phyloP scores from a whole-genome alignment of 53 echinoderm and acorn worm species.

The Paelopatides confundens region DNA sequence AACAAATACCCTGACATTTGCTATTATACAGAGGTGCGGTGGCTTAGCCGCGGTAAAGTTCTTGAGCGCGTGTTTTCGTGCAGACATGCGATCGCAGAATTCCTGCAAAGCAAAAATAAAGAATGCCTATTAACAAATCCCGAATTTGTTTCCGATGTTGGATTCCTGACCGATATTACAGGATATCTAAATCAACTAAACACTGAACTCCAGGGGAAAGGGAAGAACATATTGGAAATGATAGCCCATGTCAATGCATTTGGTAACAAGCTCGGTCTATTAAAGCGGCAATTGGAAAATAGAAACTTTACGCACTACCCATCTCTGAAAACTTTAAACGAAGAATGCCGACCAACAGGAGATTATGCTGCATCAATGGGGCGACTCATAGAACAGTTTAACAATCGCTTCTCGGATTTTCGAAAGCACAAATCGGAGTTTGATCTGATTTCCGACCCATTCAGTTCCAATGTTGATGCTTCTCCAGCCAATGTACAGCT shows the following conservation, averaged over 20 bases:
- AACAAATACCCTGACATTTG: constrained; percentile 18
- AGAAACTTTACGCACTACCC: neutral
- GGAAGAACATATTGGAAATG: neutral
- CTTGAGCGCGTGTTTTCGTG: neutral
- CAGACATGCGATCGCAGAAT: neutral
- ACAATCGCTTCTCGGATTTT: no score
- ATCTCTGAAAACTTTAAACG: neutral
- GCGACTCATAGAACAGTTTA: no score
- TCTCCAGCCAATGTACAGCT: neutral
- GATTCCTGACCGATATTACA: neutral
- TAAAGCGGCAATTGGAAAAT: neutral
- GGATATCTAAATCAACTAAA: constrained; percentile 1
- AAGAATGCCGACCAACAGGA: neutral
- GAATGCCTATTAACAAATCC: neutral
- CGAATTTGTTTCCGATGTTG: neutral
- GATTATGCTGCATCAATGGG: no score
- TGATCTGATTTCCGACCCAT: no score
- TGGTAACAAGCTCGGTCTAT: neutral
- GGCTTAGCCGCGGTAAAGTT: neutral
- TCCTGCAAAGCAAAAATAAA: neutral
- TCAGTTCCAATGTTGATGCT: no score
- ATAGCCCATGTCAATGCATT: constrained; percentile 21
- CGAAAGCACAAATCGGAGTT: no score
- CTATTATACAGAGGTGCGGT: constrained; percentile 25
- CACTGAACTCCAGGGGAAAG: constrained; percentile 12